Evolutionary conservation across 2,888 invertebrate genomes (phyloP), one percentile per base, ranked within the genome.

Genomic region (Hirtodrosophila trivittata): DNA sequence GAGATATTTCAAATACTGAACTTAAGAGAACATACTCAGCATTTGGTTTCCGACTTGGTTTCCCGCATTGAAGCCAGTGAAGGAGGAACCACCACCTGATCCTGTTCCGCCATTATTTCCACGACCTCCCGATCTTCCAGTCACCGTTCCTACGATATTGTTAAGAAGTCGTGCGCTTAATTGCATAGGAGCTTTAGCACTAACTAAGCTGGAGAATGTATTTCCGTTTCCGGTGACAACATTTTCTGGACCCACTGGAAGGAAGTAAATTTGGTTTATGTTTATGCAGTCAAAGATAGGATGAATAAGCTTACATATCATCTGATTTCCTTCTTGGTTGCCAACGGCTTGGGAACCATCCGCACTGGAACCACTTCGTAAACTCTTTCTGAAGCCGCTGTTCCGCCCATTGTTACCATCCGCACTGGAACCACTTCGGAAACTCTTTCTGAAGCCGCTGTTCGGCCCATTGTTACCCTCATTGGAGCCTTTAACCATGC

Each of bases 21-120:
- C 28, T 9, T n/a, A 2, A n/a, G 0, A 6, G 10, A 3, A 47
- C 64, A 57, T 41, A 66, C 65, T 6, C 6, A 3, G 13, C 1
- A 65, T 30, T 6, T 16, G 28, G 7, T 67, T 67, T 4, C 62
- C 66, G 16, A 55, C 7, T 4, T 25, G 9, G n/a, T 56, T 63
- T 26, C 62, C 63, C 1, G 33, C 5, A n/a, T 28, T 28, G 1
- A 3, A 5, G 28, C 9, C 9, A 28, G 28, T 1, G n/a, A 7
- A 1, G 28, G 28, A 28, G 1, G n/a, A n/a, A 9, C 28, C 28
- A 28, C 5, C 9, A 21, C 18, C 18, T 21, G 18, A 21, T 21
- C 28, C 28, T 9, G 9, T 2, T 9, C 25, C 25, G 6, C 25
- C 25, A 6, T 4, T 25, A 25, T n/a, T n/a, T n/a, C n/a, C n/a